Evolutionary conservation across 2,888 invertebrate species (phyloP), one percentile per base, ranked within the genome.

Genomic region (Lissocephala sabroskyi): DNA sequence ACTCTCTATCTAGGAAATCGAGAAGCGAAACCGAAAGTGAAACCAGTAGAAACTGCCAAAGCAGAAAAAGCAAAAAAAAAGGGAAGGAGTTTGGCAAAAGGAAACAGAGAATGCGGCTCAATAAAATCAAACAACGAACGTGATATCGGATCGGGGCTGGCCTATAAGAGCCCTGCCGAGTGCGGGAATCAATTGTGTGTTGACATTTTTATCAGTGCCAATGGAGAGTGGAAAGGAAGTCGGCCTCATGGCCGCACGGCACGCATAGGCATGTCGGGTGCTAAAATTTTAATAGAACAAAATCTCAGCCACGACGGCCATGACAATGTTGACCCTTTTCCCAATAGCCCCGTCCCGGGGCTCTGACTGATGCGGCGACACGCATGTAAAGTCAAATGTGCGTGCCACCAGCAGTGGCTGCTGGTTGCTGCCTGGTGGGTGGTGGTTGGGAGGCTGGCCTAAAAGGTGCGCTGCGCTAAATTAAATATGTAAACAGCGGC

Each of bases 101-200:
- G 68, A n/a, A n/a, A n/a, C n/a, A n/a, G n/a, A n/a, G n/a, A 67
- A 67, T 68, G 75, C 59, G 60, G 52, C 73, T 58, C 73, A 75
- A 73, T 73, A 73, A 73, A 73, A 73, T 75, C 68, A 65, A 75
- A 73, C 60, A 75, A 50, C 73, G 68, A 68, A 75, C 73, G 75
- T 73, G 73, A 60, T 59, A 59, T 51, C 36, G 10, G 10, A 44
- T 30, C 11, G 9, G 40, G 26, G 32, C 37, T 45, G 19, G n/a
- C 28, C 35, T 18, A 28, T 32, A 41, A 26, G 30, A n/a, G 5
- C 11, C 49, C 43, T 46, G 48, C 46, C 54, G 64, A 62, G 58
- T 63, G 56, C 56, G 59, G 60, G 75, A 74, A 71, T 73, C 71
- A 73, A 73, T 73, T 73, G 67, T 71, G 67, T 73, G 71, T 73